A percentile compares a stretch with the other conserved stretches of the same genome.
Evolutionary conservation across 2,797 vertebrate species (phyloP).

Genomic region (Sebastes diploproa): DNA sequence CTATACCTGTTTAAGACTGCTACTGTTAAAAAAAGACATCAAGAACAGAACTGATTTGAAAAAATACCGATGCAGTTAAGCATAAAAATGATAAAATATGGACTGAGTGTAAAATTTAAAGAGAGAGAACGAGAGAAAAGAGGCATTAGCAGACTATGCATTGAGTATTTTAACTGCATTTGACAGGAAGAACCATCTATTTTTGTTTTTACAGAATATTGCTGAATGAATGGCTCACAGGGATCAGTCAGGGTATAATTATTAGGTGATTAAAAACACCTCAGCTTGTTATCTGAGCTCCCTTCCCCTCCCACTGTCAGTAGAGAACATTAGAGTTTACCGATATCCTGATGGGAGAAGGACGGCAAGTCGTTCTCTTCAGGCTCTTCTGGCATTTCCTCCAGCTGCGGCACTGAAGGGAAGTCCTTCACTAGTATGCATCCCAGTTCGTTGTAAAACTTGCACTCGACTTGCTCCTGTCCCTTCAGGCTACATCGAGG

Average conservation of each 20-base stretch:
- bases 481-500: slow-evolving; percentile 57
- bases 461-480: slow-evolving; percentile 69
- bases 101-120: no score
- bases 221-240: background rate
- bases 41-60: no score
- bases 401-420: slow-evolving; percentile 26
- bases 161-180: no score
- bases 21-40: background rate
- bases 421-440: slow-evolving; percentile 72
- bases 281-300: background rate
- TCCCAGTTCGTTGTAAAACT: slow-evolving; percentile 80
- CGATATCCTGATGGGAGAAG: slow-evolving; percentile 60
- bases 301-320: background rate
- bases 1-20: background rate
- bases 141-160: no score
- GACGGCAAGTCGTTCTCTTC: slow-evolving; percentile 56
- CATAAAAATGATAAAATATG: no score
- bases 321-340: slow-evolving; percentile 40
- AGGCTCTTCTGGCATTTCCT: slow-evolving; percentile 52
- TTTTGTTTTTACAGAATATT: background rate
- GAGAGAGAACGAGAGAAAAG: no score
- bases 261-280: background rate
- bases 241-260: background rate
- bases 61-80: no score
- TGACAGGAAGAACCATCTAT: background rate